These are phyloP conservation scores for Lochmaea capreae DNA, from an alignment of 2,888 invertebrate genomes.

Conservation along the genomic window DNA sequence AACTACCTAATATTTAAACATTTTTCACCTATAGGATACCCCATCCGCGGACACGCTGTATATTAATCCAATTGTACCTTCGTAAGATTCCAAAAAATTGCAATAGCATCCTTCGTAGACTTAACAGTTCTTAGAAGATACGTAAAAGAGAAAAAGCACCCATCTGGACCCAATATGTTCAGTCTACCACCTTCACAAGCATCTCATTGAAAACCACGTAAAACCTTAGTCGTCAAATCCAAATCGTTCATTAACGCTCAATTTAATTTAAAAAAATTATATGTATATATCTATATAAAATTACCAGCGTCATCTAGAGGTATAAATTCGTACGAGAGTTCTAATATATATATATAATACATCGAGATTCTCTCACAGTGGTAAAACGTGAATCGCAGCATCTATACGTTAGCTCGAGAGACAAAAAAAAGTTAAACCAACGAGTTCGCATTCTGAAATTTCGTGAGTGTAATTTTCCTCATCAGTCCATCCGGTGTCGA, in stretches of 20 bases:
- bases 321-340: conserved; percentile 13
- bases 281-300: conserved; percentile 1
- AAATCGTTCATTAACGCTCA: not conserved
- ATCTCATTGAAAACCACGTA: not conserved
- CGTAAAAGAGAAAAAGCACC: not conserved
- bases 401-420: conserved; percentile 10
- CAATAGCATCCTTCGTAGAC: not conserved
- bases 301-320: conserved; percentile 1
- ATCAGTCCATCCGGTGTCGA: conserved; percentile 9
- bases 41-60: no score
- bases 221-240: conserved; percentile 11
- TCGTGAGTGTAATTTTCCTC: conserved; percentile 23
- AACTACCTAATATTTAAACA: no score
- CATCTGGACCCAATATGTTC: conserved; percentile 19
- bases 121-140: not conserved
- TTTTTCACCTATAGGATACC: no score
- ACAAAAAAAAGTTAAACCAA: conserved; percentile 10
- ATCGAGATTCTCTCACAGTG: conserved; percentile 6
- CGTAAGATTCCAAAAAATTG: not conserved
- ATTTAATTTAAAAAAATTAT: conserved; percentile 20
- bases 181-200: not conserved
- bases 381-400: conserved; percentile 14
- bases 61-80: no score
- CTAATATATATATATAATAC: conserved; percentile 6
- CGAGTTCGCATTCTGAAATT: conserved; percentile 27